Conservation (phyloP, 1,140 invertebrate species). For the Drosophila pachea region DNA sequence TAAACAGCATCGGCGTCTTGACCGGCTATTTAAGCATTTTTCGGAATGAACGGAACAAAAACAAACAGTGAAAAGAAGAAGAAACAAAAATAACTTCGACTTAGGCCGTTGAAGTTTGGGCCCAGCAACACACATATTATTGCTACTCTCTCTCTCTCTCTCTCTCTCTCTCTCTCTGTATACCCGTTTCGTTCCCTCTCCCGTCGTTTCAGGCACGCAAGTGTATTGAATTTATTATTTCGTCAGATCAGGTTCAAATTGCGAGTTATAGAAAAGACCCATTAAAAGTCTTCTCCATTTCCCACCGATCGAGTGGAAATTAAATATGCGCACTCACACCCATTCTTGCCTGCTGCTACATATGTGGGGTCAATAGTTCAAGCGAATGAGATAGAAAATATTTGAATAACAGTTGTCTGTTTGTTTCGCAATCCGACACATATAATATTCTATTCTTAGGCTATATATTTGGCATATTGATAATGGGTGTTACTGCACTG, state of each 20-base stretch:
- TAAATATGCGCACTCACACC: not conserved
- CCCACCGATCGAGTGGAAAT: not conserved
- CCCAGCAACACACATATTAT: constrained; percentile 14
- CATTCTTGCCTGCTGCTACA: too few species aligned
- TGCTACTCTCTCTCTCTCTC: not conserved
- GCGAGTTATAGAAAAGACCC: not conserved
- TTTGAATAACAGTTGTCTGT: not conserved
- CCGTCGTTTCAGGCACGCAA: not conserved
- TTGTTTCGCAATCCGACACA: not conserved
- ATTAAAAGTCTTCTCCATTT: too few species aligned
- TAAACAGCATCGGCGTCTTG: constrained; percentile 40
- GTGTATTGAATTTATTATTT: constrained; percentile 13
- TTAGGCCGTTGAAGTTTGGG: constrained; percentile 6
- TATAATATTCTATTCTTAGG: too few species aligned
- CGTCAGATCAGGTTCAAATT: constrained; percentile 17
- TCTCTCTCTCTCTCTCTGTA: too few species aligned
- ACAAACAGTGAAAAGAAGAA: not conserved
- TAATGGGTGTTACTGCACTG: not conserved
- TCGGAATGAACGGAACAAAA: constrained; percentile 24
- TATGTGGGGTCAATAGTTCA: too few species aligned
- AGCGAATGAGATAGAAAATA: too few species aligned
- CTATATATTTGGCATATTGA: too few species aligned
- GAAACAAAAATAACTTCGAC: not conserved
- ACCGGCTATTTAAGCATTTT: constrained; percentile 51
- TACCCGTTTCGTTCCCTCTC: not conserved